Evolutionary conservation across 2,797 vertebrate genomes (phyloP).

Genomic region (Phrynocephalus forsythii): DNA sequence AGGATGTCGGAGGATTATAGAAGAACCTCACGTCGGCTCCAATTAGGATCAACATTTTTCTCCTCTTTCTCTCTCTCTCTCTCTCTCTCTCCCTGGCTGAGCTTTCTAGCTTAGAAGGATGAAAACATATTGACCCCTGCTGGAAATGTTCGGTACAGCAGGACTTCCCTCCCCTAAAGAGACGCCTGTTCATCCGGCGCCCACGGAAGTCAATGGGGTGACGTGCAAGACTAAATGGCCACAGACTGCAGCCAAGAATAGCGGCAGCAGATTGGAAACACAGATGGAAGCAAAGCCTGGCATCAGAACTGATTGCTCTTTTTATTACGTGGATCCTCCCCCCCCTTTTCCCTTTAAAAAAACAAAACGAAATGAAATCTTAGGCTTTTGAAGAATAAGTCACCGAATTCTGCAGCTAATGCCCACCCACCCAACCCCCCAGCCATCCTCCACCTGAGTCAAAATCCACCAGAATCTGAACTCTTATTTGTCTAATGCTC

Average conservation of each 20-base stretch:
- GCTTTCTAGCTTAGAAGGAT: slow-evolving; percentile 63
- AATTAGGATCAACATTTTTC: slow-evolving; percentile 80
- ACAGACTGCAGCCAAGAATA: background rate
- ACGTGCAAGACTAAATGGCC: background rate
- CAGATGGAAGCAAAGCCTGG: background rate
- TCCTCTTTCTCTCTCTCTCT: too few relatives aligned
- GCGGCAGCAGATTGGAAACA: background rate
- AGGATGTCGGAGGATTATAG: slow-evolving; percentile 82
- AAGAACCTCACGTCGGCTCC: slow-evolving; percentile 80
- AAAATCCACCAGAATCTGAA: background rate
- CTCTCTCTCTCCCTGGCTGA: slow-evolving; percentile 43
- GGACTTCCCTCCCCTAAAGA: background rate
- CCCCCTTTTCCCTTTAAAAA: too few relatives aligned
- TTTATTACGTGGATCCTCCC: background rate
- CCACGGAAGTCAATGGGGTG: background rate
- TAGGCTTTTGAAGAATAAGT: background rate
- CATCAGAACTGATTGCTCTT: background rate
- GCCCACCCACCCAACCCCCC: too few relatives aligned
- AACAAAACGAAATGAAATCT: too few relatives aligned
- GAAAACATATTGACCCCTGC: slow-evolving; percentile 81
- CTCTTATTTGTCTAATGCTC: background rate
- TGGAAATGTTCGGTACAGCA: slow-evolving; percentile 67
- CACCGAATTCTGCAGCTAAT: background rate
- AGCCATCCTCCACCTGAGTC: background rate
- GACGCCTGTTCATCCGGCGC: background rate